phyloP scores from a whole-genome alignment of 2,113 vertebrate species.

The Propithecus coquereli region DNA sequence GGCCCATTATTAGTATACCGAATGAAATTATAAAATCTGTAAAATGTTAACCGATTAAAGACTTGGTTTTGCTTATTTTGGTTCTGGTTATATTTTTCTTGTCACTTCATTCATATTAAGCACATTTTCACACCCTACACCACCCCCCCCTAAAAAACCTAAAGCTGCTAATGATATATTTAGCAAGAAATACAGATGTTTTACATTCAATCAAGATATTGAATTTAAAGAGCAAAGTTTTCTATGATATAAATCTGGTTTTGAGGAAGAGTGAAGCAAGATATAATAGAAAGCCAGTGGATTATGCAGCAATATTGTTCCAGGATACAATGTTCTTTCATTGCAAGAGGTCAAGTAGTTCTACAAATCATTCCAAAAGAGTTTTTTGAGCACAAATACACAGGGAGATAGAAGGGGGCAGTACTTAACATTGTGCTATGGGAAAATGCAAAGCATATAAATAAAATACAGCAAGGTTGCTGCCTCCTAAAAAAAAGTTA shows the following conservation, averaged over 20 bases:
- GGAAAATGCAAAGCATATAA: neutral
- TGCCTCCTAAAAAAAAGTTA: neutral
- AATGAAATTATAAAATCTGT: constrained; percentile 49
- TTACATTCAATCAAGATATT: neutral
- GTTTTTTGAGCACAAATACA: neutral
- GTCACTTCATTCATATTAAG: constrained; percentile 35
- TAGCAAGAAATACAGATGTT: constrained; percentile 29
- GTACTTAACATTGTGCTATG: neutral
- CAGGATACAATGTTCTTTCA: neutral
- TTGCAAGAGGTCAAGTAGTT: neutral
- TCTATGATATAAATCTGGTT: neutral
- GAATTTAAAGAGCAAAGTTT: constrained; percentile 21
- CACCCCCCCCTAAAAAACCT: neutral
- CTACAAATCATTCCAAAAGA: constrained; percentile 3
- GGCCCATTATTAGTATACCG: constrained; percentile 40
- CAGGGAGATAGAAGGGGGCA: neutral
- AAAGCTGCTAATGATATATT: constrained; percentile 37
- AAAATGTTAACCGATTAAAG: constrained; percentile 47
- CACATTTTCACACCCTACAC: neutral
- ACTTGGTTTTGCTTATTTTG: neutral
- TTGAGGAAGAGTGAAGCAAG: neutral
- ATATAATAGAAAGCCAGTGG: neutral
- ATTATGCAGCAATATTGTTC: neutral
- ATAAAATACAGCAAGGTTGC: neutral
- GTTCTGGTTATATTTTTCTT: constrained; percentile 32